Base-by-base conservation (phyloP, 2,888 invertebrate genomes). In the Argyresthia goedartella region DNA sequence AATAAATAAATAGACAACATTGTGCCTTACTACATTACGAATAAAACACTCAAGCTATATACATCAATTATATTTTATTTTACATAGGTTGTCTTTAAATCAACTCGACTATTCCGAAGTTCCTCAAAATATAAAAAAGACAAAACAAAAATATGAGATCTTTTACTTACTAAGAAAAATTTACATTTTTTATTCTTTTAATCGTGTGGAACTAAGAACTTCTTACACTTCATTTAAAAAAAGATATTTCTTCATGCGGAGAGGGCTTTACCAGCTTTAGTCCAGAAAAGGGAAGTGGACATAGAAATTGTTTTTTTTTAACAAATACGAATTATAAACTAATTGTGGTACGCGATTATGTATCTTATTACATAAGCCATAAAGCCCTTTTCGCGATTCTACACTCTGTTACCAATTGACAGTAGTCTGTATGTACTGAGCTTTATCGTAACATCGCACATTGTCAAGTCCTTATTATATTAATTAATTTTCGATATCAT, bases 31-130 rank as follows among this genome's bases (percentile, higher is more conserved):
- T 6, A 6, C n/a, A 44, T 43, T 48, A 16, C 15, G 56, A 78
- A 76, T 76, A 62, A 79, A 79, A 82, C 74, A 64, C 68, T 61
- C 59, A 55, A 61, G 57, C 58, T 84, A 84, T 84, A 81, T 86
- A 86, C 86, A 86, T 86, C 85, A 84, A 86, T 86, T 45, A 85
- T 85, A 82, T 81, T 85, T 84, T 85, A 85, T 82, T 85, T 85
- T 86, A 85, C 85, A 85, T 80, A 82, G 80, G 82, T 85, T 85
- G 85, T 85, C 85, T 86, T 86, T 84, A 84, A 84, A 82, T 84
- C 85, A 81, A 85, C 81, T 84, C 82, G 79, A 82, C 82, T 82
- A 77, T 76, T 79, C 78, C 77, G 76, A 78, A 79, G 81, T 81
- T 85, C 78, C 76, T 86, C 86, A 84, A 85, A 86, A 84, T 85